Conservation (phyloP, 2,888 invertebrate genomes). For the Malacosoma neustria region DNA sequence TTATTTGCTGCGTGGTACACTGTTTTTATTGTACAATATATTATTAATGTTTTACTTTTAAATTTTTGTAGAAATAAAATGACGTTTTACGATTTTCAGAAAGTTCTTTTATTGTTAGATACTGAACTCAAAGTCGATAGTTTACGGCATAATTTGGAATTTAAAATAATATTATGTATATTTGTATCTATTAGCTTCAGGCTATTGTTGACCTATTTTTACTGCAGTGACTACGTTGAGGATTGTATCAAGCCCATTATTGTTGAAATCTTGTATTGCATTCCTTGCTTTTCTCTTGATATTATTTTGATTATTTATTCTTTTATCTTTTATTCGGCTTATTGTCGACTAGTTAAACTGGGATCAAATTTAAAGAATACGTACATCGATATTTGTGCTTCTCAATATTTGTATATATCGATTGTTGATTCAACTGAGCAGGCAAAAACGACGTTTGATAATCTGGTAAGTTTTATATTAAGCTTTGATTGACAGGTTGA, state of each 20-base stretch:
- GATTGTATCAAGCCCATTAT: conserved; percentile 3
- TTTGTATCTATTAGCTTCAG: background rate
- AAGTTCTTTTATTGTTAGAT: conserved; percentile 4
- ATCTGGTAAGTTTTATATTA: background rate
- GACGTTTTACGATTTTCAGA: conserved; percentile 2
- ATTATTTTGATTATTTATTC: conserved; percentile 9
- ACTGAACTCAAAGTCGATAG: conserved; percentile 1
- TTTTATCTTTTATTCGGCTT: conserved; percentile 8
- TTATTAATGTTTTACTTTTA: background rate
- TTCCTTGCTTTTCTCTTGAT: conserved; percentile 6
- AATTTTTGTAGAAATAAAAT: background rate
- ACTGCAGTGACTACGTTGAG: conserved; percentile 1
- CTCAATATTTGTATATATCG: conserved; percentile 9
- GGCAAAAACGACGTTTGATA: background rate
- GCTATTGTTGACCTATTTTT: background rate
- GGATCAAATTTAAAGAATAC: conserved; percentile 1
- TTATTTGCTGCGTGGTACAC: background rate
- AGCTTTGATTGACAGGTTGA: no score
- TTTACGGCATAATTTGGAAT: conserved; percentile 1
- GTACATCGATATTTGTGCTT: conserved; percentile 1
- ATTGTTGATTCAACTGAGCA: conserved; percentile 3
- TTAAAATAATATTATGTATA: conserved; percentile 1
- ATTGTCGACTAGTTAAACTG: conserved; percentile 7
- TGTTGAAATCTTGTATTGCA: background rate
- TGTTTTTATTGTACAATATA: background rate